Percentiles rank a stretch among this genome's conserved stretches.
Evolutionary conservation across 2,797 vertebrate genomes (phyloP).

Genomic region (Merluccius polli): DNA sequence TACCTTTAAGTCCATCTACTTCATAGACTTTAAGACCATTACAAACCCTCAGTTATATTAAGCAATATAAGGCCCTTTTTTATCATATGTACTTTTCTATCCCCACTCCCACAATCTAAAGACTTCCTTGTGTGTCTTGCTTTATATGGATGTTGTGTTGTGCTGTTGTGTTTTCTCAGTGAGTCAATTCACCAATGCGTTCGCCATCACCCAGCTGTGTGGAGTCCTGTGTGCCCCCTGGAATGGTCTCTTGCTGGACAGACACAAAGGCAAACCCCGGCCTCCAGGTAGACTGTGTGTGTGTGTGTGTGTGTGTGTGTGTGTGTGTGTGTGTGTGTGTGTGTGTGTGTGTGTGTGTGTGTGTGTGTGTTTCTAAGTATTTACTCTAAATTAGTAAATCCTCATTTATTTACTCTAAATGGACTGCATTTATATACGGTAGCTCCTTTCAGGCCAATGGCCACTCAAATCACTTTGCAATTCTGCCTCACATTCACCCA

Average conservation of each 20-base stretch:
- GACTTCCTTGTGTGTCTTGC: background rate
- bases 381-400: too few species aligned
- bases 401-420: too few species aligned
- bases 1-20: background rate
- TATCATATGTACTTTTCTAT: background rate
- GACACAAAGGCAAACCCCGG: slow-evolving; percentile 72
- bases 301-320: background rate
- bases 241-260: slow-evolving; percentile 86
- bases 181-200: slow-evolving; percentile 84
- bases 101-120: background rate
- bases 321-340: background rate
- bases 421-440: too few species aligned
- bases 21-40: background rate
- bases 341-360: background rate
- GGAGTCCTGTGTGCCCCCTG: slow-evolving; percentile 84
- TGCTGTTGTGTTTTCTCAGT: slow-evolving; percentile 66
- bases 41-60: background rate
- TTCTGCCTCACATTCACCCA: too few species aligned
- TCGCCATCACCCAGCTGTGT: slow-evolving; percentile 83
- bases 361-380: background rate
- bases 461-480: too few species aligned
- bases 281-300: slow-evolving; percentile 49
- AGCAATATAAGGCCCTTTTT: background rate
- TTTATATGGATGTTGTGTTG: background rate
- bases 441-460: too few species aligned